Conservation (phyloP, 2,113 vertebrate genomes). For the Phyllopteryx taeniolatus region DNA sequence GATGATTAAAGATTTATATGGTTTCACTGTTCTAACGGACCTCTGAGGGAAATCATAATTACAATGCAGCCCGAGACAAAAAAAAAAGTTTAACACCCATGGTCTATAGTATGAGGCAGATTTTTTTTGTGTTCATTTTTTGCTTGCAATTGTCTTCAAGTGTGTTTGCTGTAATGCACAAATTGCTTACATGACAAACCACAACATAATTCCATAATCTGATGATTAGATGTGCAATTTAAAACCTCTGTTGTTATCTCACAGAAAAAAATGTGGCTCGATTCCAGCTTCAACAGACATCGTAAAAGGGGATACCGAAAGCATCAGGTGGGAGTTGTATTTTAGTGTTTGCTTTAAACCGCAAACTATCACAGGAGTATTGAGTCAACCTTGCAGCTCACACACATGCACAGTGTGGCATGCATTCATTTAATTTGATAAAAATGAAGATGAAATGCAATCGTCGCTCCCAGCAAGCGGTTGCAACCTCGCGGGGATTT, state of each 20-base stretch:
- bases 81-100: no score
- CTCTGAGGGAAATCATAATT: no score
- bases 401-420: background rate
- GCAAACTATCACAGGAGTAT: background rate
- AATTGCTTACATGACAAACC: background rate
- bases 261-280: background rate
- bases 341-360: background rate
- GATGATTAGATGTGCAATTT: background rate
- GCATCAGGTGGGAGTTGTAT: background rate
- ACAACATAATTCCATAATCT: background rate
- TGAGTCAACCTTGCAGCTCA: background rate
- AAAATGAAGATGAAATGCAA: slow-evolving; percentile 15
- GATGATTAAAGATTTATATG: no score
- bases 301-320: no score
- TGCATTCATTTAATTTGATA: slow-evolving; percentile 6
- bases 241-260: background rate
- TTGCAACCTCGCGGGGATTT: slow-evolving; percentile 28
- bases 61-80: no score
- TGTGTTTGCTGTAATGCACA: background rate
- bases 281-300: no score
- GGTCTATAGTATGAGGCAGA: background rate
- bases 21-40: no score
- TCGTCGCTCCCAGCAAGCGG: slow-evolving; percentile 13
- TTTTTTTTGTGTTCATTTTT: background rate
- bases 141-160: background rate